Percentiles rank a stretch among this genome's conserved stretches.
Evolutionary conservation across 2,113 vertebrate species (phyloP).

Genomic region (Ardeotis arabs): DNA sequence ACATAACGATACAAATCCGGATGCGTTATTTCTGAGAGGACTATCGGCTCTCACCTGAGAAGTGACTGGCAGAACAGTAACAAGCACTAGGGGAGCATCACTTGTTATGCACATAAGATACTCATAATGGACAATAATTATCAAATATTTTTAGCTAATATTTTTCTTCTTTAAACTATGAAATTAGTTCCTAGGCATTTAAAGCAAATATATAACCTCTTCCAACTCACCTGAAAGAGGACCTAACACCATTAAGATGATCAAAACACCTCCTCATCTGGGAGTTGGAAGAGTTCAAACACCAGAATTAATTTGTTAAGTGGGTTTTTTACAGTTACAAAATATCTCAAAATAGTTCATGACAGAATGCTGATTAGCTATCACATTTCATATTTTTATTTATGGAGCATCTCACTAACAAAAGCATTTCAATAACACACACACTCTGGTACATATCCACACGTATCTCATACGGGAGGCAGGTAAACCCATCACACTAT

Average conservation of each 20-base stretch:
- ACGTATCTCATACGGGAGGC: background rate
- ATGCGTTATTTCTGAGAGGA: background rate
- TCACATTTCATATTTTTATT: background rate
- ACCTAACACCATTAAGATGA: background rate
- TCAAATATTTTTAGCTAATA: background rate
- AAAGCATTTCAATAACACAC: background rate
- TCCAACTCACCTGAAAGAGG: background rate
- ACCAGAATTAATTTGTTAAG: background rate
- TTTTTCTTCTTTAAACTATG: background rate
- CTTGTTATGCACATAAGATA: background rate
- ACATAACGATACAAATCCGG: accelerated
- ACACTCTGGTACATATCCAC: no score
- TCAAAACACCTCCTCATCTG: background rate
- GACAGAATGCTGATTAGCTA: background rate
- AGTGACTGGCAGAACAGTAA: background rate
- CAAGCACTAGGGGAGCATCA: background rate
- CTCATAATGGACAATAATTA: background rate
- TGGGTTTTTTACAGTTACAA: background rate
- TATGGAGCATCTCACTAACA: background rate
- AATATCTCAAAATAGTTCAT: background rate
- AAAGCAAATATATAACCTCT: background rate
- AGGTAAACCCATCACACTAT: accelerated
- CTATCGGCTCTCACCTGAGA: accelerated
- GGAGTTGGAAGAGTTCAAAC: background rate
- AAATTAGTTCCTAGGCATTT: background rate